Percentiles rank a stretch among this genome's conserved stretches.
These are phyloP conservation scores for Meandrusa payeni DNA, from an alignment of 2,888 invertebrate species.

Conservation along the genomic window DNA sequence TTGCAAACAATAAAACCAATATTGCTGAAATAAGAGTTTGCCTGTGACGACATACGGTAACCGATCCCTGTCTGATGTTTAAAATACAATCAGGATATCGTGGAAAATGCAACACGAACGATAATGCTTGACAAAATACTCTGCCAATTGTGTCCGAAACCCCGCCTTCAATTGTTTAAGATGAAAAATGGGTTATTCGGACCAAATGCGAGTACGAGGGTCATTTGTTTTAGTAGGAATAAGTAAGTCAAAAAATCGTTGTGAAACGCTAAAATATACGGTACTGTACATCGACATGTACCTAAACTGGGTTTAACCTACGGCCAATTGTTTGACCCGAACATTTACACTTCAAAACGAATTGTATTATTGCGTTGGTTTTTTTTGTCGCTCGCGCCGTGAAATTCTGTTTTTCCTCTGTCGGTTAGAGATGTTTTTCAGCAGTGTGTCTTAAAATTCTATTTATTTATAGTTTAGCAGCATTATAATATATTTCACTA, in stretches of 20 bases:
- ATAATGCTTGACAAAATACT: constrained; percentile 79
- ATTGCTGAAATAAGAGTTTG: constrained; percentile 6
- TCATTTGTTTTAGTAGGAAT: constrained; percentile 77
- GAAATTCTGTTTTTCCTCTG: too few relatives aligned
- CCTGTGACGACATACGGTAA: constrained; percentile 7
- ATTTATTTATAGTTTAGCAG: too few relatives aligned
- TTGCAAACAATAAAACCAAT: constrained; percentile 3
- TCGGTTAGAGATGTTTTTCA: too few relatives aligned
- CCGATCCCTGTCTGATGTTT: constrained; percentile 36
- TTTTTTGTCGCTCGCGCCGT: too few relatives aligned
- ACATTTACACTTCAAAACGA: constrained; percentile 41
- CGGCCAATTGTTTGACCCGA: constrained; percentile 59
- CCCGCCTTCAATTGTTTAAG: constrained; percentile 78
- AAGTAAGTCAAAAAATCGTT: constrained; percentile 73
- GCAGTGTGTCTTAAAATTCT: too few relatives aligned
- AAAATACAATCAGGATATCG: constrained; percentile 66
- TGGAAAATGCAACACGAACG: constrained; percentile 53
- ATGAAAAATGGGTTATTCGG: constrained; percentile 79
- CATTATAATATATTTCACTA: too few relatives aligned
- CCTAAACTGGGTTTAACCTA: constrained; percentile 56
- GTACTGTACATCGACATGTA: constrained; percentile 55
- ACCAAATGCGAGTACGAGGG: constrained; percentile 78
- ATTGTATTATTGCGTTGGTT: constrained; percentile 37
- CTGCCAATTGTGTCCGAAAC: constrained; percentile 75
- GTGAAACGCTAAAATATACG: constrained; percentile 65